phyloP scores from a whole-genome alignment of 2,113 vertebrate species.

The Pagrus major region DNA sequence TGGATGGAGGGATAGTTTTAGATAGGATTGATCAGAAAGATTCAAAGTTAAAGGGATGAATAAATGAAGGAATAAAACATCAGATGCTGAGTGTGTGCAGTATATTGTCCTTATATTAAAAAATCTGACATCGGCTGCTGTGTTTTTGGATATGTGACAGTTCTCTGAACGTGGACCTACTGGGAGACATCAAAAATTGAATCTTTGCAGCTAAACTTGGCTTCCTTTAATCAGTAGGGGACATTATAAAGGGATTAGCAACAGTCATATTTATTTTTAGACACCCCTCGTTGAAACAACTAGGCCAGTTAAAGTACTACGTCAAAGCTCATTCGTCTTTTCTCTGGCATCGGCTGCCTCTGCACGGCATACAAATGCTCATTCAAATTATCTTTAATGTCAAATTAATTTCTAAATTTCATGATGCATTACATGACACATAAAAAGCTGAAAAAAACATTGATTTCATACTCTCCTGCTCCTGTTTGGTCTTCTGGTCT shows the following conservation, averaged over 20 bases:
- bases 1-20: constrained; percentile 11
- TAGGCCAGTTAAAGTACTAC: constrained; percentile 36
- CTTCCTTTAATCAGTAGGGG: constrained; percentile 55
- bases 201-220: constrained; percentile 43
- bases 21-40: not conserved
- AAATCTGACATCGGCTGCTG: not conserved
- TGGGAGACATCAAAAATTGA: constrained; percentile 29
- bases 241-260: constrained; percentile 57
- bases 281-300: constrained; percentile 42
- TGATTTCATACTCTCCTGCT: constrained; percentile 11
- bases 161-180: not conserved
- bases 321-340: constrained; percentile 26
- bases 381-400: constrained; percentile 22
- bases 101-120: not conserved
- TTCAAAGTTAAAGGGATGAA: not conserved
- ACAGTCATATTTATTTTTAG: constrained; percentile 68
- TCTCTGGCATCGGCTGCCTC: constrained; percentile 13
- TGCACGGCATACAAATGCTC: not conserved
- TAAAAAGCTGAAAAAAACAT: constrained; percentile 19
- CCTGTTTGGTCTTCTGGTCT: not conserved
- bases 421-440: constrained; percentile 5
- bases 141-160: constrained; percentile 4
- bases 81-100: not conserved
- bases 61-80: not conserved
- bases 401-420: constrained; percentile 28